These are phyloP conservation scores for Paratilapia polleni DNA, from an alignment of 2,113 vertebrate species.

Conservation along the genomic window DNA sequence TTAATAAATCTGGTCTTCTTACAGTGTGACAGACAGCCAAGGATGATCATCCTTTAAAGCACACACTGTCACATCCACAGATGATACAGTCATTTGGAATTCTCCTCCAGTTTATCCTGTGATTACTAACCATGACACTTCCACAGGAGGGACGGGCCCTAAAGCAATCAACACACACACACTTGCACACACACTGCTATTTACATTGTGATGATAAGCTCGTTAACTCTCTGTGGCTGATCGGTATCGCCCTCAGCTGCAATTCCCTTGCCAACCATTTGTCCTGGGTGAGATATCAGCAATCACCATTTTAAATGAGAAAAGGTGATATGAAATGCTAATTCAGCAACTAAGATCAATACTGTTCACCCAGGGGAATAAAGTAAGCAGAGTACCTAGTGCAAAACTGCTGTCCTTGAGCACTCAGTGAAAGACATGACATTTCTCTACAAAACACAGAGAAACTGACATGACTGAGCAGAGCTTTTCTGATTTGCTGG, in stretches of 20 bases:
- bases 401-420: constrained; percentile 34
- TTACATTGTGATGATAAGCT: constrained; percentile 78
- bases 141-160: constrained; percentile 50
- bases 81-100: constrained; percentile 47
- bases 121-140: constrained; percentile 59
- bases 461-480: background rate
- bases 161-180: constrained; percentile 68
- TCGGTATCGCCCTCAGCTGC: constrained; percentile 66
- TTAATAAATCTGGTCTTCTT: constrained; percentile 18
- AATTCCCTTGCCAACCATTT: constrained; percentile 67
- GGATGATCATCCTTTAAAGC: constrained; percentile 16
- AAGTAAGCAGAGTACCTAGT: constrained; percentile 22
- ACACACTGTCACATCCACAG: constrained; percentile 13
- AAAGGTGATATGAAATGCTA: constrained; percentile 77
- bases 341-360: constrained; percentile 76
- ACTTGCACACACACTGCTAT: constrained; percentile 51
- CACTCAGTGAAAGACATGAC: constrained; percentile 14
- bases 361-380: constrained; percentile 39
- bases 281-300: constrained; percentile 72
- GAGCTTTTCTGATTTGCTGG: background rate
- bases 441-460: background rate
- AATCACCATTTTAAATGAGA: constrained; percentile 78
- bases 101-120: constrained; percentile 62
- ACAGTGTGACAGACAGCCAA: constrained; percentile 10
- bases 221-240: constrained; percentile 72